These are phyloP conservation scores for chimpanzee (Pan troglodytes) DNA, from an alignment of 2,113 vertebrate species.

Conservation along the genomic window NHGRI_mPanTro3-v2.1_pri NC_072408.2:87119001-87119500, in stretches of 20 bases:
- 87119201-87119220: not conserved
- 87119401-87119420: not conserved
- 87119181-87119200: not conserved
- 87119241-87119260: not conserved
- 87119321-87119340: not conserved
- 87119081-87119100: no score
- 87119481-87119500: constrained; percentile 81
- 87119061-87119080: no score
- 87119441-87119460: not conserved
- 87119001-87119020: no score
- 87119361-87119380: not conserved
- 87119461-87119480: not conserved
- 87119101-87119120: no score
- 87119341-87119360: not conserved
- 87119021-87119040: no score
- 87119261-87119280: not conserved
- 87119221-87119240: not conserved
- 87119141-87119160: no score
- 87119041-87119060: no score
- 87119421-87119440: not conserved
- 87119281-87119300: constrained; percentile 6
- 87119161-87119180: no score
- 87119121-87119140: no score
- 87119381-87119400: not conserved
- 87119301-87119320: not conserved